phyloP scores from a whole-genome alignment of 2,797 vertebrate genomes.

The Astyanax mexicanus region DNA sequence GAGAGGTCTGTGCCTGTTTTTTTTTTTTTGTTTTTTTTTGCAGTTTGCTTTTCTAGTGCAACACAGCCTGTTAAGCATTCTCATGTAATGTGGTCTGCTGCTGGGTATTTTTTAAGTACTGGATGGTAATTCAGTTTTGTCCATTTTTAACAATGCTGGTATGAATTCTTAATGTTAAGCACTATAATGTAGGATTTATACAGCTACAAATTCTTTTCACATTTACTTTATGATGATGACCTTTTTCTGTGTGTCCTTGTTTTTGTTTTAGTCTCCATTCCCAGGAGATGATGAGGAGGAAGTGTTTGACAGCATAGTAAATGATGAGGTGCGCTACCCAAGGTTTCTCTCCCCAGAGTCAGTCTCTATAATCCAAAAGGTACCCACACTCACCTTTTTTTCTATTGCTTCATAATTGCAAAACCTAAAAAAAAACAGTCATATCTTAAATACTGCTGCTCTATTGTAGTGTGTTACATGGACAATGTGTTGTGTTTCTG shows the following conservation, averaged over 20 bases:
- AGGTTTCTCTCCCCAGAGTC: slow-evolving; percentile 84
- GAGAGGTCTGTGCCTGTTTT: slow-evolving; percentile 81
- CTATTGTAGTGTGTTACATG: not conserved
- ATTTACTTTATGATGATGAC: not conserved
- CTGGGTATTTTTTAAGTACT: no score
- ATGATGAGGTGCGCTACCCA: slow-evolving; percentile 87
- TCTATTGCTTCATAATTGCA: not conserved
- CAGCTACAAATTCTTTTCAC: no score
- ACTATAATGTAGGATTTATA: not conserved
- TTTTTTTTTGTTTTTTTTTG: no score
- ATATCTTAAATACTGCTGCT: not conserved
- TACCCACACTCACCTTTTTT: slow-evolving; percentile 54
- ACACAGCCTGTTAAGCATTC: no score
- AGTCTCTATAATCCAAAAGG: slow-evolving; percentile 88
- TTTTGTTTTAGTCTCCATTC: slow-evolving; percentile 89
- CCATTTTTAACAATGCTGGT: not conserved
- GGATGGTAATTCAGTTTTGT: no score
- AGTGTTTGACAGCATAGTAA: slow-evolving; percentile 96
- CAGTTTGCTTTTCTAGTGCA: no score
- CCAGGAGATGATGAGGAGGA: slow-evolving; percentile 96
- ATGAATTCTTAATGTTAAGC: not conserved
- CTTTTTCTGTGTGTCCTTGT: slow-evolving; percentile 21
- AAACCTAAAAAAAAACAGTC: no score
- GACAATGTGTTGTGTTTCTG: no score
- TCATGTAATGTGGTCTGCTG: no score